Evolutionary conservation across 1,140 invertebrate species (phyloP), one percentile per base, ranked within the genome.

Genomic region (Maniola jurtina): DNA sequence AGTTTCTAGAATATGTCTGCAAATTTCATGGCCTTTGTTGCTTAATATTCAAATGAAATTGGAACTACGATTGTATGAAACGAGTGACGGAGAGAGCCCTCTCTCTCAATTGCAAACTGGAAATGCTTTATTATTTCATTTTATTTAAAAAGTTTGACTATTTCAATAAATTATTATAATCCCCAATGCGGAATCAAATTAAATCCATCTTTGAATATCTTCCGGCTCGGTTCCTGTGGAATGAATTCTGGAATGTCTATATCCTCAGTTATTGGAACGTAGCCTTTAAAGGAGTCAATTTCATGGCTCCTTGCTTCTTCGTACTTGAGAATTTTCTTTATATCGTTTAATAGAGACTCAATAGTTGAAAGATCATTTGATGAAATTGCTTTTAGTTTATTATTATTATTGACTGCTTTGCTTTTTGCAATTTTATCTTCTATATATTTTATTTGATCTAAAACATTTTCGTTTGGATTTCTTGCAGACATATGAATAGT

Each of bases 251-350:
- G 60, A 48, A 67, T 61, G 10, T 54, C 33, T 14, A 76, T 59
- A 70, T 67, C 69, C 47, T 76, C 74, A 62, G 64, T 76, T 61
- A 76, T 63, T 8, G 74, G 74, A 16, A 76, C 64, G 42, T 76
- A 76, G 5, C 33, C 35, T 64, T 64, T 68, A 34, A 61, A 68
- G 13, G 63, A 5, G n/a, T 64, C 50, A 54, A 25, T 35, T 59
- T 25, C 0, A 55, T 57, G 34, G 10, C 34, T 66, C 14, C 59
- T 42, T n/a, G 36, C 14, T 15, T 63, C 14, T 8, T 67, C 45
- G 10, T 33, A 56, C 36, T 71, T 58, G 25, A 73, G 55, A 48
- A 71, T 57, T 48, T 60, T 62, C 58, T 59, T 68, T 59, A 73
- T 73, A 60, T 48, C 56, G 33, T 40, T 48, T 10, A 63, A 35